Conservation (phyloP, 1,140 invertebrate genomes). For the Centruroides sculpturatus region DNA sequence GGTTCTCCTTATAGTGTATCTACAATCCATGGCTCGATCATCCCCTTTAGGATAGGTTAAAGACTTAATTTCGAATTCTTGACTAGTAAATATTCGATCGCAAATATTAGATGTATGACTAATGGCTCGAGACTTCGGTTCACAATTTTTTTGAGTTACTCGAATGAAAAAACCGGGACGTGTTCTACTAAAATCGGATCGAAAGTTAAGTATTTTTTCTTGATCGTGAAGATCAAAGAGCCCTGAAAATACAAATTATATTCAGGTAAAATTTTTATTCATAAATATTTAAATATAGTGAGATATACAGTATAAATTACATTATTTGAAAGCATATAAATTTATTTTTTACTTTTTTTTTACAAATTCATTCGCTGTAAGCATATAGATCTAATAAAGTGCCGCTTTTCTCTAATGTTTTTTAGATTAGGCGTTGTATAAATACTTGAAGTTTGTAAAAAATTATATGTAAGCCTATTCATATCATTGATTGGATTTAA, state of each 20-base stretch:
- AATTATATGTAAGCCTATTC: too few relatives aligned
- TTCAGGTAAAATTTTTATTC: too few relatives aligned
- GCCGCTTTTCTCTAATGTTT: too few relatives aligned
- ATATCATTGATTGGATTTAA: too few relatives aligned
- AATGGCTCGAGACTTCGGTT: neutral
- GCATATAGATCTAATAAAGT: too few relatives aligned
- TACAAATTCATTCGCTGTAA: too few relatives aligned
- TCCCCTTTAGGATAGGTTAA: conserved; percentile 12
- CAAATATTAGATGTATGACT: neutral
- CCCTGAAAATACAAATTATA: neutral
- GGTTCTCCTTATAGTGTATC: conserved; percentile 12
- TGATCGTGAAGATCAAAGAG: conserved; percentile 6
- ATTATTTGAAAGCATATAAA: too few relatives aligned
- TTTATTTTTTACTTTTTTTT: too few relatives aligned
- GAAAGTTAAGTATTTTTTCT: conserved; percentile 11
- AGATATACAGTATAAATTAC: too few relatives aligned
- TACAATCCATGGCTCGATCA: conserved; percentile 12
- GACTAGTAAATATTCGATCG: conserved; percentile 4
- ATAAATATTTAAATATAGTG: too few relatives aligned
- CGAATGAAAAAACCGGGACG: conserved; percentile 14
- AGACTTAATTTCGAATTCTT: conserved; percentile 14
- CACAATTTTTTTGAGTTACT: conserved; percentile 14
- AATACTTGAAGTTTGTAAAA: too few relatives aligned
- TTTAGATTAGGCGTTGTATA: too few relatives aligned
- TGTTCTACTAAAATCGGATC: conserved; percentile 10